phyloP scores from a whole-genome alignment of 2,888 invertebrate species.

The Julus scandinavius region DNA sequence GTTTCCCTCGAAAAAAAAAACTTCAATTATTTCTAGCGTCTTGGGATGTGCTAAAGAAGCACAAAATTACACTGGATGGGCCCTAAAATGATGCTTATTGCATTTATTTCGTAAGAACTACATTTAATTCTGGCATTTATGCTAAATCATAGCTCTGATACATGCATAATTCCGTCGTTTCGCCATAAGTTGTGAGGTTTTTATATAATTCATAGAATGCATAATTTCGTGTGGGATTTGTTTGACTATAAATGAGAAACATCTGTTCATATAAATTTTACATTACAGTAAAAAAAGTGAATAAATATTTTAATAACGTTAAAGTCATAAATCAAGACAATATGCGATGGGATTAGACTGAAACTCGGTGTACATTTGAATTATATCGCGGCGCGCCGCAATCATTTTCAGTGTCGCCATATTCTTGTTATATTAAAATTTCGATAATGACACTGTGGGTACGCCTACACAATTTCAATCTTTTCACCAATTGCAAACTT shows the following conservation, averaged over 20 bases:
- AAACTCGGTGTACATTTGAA: not conserved
- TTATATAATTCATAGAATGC: not conserved
- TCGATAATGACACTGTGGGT: not conserved
- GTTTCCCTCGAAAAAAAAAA: not conserved
- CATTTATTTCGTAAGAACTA: not conserved
- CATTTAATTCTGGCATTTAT: not conserved
- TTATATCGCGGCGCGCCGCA: not conserved
- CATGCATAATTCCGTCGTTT: not conserved
- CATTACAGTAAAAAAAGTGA: not conserved
- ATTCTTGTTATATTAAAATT: not conserved
- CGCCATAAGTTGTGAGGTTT: not conserved
- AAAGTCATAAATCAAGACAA: constrained; percentile 14
- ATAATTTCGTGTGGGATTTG: constrained; percentile 28
- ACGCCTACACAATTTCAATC: not conserved
- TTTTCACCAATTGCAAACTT: not conserved
- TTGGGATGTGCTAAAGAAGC: not conserved
- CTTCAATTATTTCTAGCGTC: constrained; percentile 16
- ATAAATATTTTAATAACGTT: constrained; percentile 31
- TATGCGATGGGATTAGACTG: not conserved
- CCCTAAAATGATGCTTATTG: not conserved
- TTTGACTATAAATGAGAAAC: constrained; percentile 29
- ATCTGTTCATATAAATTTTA: constrained; percentile 36
- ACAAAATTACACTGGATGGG: not conserved
- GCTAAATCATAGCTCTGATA: not conserved
- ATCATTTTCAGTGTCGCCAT: not conserved